Base-by-base conservation (phyloP, 2,888 invertebrate species). In the Helleia helle region DNA sequence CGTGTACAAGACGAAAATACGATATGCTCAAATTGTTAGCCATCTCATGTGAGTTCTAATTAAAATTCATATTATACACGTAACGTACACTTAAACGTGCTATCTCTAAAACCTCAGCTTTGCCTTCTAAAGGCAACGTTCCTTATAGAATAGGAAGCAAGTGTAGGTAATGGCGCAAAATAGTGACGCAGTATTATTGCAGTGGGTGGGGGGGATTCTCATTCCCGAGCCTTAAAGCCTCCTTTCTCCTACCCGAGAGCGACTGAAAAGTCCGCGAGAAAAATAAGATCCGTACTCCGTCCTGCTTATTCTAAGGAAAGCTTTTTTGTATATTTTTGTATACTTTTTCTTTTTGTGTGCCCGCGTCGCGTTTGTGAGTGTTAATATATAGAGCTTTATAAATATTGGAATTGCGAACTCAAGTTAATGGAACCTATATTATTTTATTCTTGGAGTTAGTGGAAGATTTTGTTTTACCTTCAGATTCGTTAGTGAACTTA, bases 121-220 rank as follows among this genome's bases (percentile, higher is more conserved):
- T 71, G 76, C 76, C 62, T 75, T 54, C 70, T 79, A 73, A 50
- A 58, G 59, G 49, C 59, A 57, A 56, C 63, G 72, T 77, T 83
- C 77, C 84, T 83, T 81, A 81, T 83, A 81, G 81, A 81, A 83
- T 80, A 77, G 79, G 81, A 81, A 83, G 83, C 80, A 73, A 84
- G 84, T 84, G 83, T 84, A 83, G 83, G 84, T 84, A 84, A 84
- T 85, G 85, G 85, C 83, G 85, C 84, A 86, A 86, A 86, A 86
- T 86, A 86, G 85, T 85, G 86, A 85, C 84, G 86, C 86, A 85
- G 85, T 86, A 86, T 86, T 85, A 85, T 85, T 84, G 83, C 85
- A 83, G 73, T 71, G 75, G 76, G 80, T 59, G 69, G 68, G 59
- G 69, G 66, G 49, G 59, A 47, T 52, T 63, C 59, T 70, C 65